These are phyloP conservation scores for Cataglyphis hispanica DNA, from an alignment of 1,140 invertebrate genomes.

Conservation along the genomic window DNA sequence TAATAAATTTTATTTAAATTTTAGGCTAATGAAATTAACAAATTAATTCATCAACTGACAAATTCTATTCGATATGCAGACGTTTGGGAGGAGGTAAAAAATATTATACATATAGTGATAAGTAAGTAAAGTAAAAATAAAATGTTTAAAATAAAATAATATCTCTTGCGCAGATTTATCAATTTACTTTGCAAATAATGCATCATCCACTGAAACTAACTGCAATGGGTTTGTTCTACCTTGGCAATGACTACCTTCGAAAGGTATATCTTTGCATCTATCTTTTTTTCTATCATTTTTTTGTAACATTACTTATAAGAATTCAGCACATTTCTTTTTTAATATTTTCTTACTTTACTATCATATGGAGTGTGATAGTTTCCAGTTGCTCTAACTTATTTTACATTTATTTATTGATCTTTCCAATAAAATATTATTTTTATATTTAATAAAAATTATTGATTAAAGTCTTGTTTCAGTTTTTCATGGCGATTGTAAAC, in stretches of 20 bases:
- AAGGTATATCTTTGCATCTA: neutral
- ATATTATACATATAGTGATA: neutral
- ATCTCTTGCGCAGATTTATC: neutral
- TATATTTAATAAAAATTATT: too few relatives aligned
- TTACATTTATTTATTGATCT: too few relatives aligned
- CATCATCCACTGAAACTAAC: neutral
- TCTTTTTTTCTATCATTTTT: neutral
- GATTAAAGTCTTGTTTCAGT: too few relatives aligned
- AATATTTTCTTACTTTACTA: too few relatives aligned
- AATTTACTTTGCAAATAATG: slow-evolving; percentile 5
- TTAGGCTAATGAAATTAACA: neutral
- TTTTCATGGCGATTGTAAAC: too few relatives aligned
- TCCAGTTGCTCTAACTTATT: too few relatives aligned
- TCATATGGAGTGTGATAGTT: too few relatives aligned
- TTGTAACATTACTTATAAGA: too few relatives aligned
- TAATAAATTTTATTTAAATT: neutral
- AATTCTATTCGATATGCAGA: neutral
- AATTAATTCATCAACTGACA: neutral
- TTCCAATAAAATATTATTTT: too few relatives aligned
- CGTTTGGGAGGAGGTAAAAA: slow-evolving; percentile 8
- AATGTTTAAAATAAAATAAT: neutral
- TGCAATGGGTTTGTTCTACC: neutral
- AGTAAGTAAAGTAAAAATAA: neutral
- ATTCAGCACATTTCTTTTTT: too few relatives aligned
- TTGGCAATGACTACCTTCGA: slow-evolving; percentile 27